Evolutionary conservation across 2,797 vertebrate species (phyloP).

Genomic region (Gymnothorax reevesii): DNA sequence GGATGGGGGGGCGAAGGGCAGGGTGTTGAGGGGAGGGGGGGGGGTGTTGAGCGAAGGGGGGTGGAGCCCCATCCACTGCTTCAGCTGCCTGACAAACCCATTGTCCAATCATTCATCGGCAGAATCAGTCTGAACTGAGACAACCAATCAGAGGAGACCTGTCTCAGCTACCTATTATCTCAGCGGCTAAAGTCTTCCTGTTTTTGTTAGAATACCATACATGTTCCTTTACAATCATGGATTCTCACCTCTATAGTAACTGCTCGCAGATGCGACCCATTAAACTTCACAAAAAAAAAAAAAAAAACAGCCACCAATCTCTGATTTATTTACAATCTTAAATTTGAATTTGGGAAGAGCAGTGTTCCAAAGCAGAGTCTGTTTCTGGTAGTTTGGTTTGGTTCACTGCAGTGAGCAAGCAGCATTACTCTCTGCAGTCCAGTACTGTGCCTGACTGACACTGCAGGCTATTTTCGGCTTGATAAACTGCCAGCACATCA

Average conservation of each 20-base stretch:
- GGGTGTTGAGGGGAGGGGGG: too few relatives aligned
- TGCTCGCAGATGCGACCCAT: background rate
- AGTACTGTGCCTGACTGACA: background rate
- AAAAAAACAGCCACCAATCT: background rate
- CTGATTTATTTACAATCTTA: background rate
- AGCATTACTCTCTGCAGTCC: background rate
- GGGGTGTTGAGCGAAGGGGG: background rate
- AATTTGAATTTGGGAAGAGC: background rate
- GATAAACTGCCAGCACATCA: background rate
- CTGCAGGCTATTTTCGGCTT: background rate
- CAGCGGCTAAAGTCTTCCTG: background rate
- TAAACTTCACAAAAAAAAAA: background rate
- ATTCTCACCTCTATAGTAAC: too few relatives aligned
- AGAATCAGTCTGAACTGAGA: slow-evolving; percentile 14
- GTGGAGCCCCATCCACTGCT: slow-evolving; percentile 3
- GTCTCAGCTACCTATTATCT: background rate
- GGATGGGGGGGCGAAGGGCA: background rate
- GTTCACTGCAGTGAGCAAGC: too few relatives aligned
- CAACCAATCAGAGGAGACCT: slow-evolving; percentile 4
- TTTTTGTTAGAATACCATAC: too few relatives aligned
- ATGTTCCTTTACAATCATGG: too few relatives aligned
- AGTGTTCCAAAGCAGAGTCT: background rate
- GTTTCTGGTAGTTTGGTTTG: background rate
- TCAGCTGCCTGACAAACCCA: slow-evolving; percentile 33
- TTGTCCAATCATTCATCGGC: slow-evolving; percentile 36